phyloP scores from a whole-genome alignment of 2,888 invertebrate genomes.

The Dasypolia templi region DNA sequence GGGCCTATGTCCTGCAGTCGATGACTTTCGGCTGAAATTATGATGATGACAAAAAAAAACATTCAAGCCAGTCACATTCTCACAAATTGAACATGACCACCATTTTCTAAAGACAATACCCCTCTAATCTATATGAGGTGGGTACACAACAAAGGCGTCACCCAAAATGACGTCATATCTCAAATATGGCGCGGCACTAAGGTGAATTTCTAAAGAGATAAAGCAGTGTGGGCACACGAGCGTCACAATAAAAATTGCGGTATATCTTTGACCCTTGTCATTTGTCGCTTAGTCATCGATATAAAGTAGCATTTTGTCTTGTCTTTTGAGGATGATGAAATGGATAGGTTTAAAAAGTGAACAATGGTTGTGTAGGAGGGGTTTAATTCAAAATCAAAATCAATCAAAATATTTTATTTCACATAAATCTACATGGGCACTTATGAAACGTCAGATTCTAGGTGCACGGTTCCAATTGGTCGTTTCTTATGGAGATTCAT shows the following conservation, averaged over 20 bases:
- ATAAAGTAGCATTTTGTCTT: conserved; percentile 64
- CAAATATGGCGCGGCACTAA: conserved; percentile 62
- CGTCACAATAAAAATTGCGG: conserved; percentile 64
- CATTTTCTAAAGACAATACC: conserved; percentile 45
- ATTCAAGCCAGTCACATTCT: conserved; percentile 16
- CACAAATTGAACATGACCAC: conserved; percentile 33
- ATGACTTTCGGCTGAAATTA: no score
- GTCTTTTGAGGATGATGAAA: conserved; percentile 36
- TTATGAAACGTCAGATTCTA: no score
- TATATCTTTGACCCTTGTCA: conserved; percentile 64
- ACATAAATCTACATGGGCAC: no score
- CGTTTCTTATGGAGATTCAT: no score
- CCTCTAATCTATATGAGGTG: conserved; percentile 50
- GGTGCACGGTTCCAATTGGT: no score
- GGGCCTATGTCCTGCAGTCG: no score
- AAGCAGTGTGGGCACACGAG: conserved; percentile 51
- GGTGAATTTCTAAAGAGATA: conserved; percentile 70
- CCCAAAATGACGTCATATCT: conserved; percentile 59
- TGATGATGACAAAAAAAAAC: not conserved
- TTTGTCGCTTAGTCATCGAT: conserved; percentile 66
- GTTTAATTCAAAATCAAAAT: no score
- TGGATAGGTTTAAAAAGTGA: conserved; percentile 39
- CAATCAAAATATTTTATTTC: no score
- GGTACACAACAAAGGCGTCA: conserved; percentile 58
- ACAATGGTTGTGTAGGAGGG: conserved; percentile 1